phyloP scores from a whole-genome alignment of 2,888 invertebrate genomes.

The Meteorus colon region DNA sequence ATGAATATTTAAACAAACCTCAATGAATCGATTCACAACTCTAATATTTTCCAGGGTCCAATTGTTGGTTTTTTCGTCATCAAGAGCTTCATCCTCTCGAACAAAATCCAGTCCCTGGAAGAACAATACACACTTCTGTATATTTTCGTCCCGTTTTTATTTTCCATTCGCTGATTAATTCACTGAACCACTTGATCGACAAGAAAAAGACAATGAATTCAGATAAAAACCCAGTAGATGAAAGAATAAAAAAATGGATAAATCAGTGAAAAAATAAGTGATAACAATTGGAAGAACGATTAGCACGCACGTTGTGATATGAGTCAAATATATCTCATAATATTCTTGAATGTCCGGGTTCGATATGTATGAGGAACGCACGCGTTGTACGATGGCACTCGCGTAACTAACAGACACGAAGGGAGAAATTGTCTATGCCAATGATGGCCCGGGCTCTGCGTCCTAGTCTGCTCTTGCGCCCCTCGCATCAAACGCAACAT shows the following conservation, averaged over 20 bases:
- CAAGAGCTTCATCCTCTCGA: background rate
- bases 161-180: background rate
- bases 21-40: background rate
- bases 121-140: constrained; percentile 1
- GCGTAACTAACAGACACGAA: constrained; percentile 64
- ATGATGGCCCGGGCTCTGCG: constrained; percentile 69
- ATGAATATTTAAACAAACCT: background rate
- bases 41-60: background rate
- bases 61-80: background rate
- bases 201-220: background rate
- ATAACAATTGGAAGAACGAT: constrained; percentile 13
- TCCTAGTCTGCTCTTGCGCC: constrained; percentile 69
- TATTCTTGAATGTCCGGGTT: constrained; percentile 15
- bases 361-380: constrained; percentile 46
- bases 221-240: background rate
- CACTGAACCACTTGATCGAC: constrained; percentile 15
- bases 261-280: background rate
- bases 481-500: constrained; percentile 71
- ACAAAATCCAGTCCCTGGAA: background rate
- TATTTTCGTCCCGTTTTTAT: background rate
- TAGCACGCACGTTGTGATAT: background rate
- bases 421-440: constrained; percentile 59
- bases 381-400: constrained; percentile 64
- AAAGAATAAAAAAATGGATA: background rate
- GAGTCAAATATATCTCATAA: background rate